Conservation (phyloP, 2,888 invertebrate genomes). For the Chesias legatella region DNA sequence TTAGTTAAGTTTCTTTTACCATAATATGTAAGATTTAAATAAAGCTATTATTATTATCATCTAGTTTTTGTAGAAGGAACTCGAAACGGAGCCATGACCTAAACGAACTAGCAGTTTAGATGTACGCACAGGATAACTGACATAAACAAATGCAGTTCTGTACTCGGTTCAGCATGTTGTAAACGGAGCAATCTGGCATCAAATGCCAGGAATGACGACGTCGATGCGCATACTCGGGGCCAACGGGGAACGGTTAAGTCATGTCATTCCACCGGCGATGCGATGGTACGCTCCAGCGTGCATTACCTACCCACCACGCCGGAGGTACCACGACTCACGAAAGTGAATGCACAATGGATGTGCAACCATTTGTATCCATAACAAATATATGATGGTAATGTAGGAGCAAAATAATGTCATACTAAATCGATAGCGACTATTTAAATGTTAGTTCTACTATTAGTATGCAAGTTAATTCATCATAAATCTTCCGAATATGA, state of each 20-base stretch:
- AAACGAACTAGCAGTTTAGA: constrained; percentile 52
- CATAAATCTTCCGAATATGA: too few relatives aligned
- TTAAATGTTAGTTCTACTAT: too few relatives aligned
- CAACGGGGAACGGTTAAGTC: constrained; percentile 38
- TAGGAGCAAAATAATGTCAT: too few relatives aligned
- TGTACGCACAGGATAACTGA: constrained; percentile 56
- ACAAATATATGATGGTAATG: too few relatives aligned
- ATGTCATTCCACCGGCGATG: constrained; percentile 47
- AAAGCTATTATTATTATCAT: too few relatives aligned
- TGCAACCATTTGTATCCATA: constrained; percentile 12
- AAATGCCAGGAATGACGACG: constrained; percentile 63
- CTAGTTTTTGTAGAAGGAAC: constrained; percentile 46
- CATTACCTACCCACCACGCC: constrained; percentile 40
- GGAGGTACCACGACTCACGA: constrained; percentile 38
- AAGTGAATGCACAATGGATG: constrained; percentile 26
- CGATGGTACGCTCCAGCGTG: constrained; percentile 40
- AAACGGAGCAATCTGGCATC: constrained; percentile 70
- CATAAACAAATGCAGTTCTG: constrained; percentile 49
- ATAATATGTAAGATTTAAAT: too few relatives aligned
- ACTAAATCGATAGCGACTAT: too few relatives aligned
- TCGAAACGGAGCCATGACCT: constrained; percentile 47
- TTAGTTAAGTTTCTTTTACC: too few relatives aligned
- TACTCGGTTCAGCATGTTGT: constrained; percentile 48
- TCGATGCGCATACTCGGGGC: constrained; percentile 52
- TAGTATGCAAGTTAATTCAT: too few relatives aligned